Evolutionary conservation across 2,113 vertebrate species (phyloP), one percentile per base, ranked within the genome.

Genomic region (Kobus ellipsiprymnus): DNA sequence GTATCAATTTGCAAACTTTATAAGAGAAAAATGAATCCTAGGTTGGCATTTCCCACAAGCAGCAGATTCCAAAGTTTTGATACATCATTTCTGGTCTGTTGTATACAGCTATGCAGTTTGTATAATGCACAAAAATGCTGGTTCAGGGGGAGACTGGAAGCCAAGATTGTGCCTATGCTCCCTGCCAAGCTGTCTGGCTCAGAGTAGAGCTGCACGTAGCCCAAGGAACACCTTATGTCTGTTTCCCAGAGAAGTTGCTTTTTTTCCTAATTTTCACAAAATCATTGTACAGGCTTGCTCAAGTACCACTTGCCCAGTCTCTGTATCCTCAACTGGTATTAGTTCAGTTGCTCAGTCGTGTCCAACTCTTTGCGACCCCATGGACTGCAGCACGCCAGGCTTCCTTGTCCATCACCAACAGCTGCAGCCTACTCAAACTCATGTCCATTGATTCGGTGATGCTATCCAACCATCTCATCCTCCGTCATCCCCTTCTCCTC

Each of bases 1-100:
- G 10, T 67, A 93, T 82, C 59, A 93, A 82, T 57, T 90, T 60
- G 33, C 16, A 90, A 44, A 91, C 14, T 85, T 88, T 62, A 36
- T 88, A 27, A 96, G 55, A 90, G 64, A 88, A 90, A 88, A 50
- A 30, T 88, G 90, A 74, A 91, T 71, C 27, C 13, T 86, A 78
- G 21, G 16, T 55, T 93, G 71, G 21, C 27, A 46, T 95, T 90
- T 29, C 36, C n/a, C 55, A 82, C 21, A 77, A 84, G 40, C 33
- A 91, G 25, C 25, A 91, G 59, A 85, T 84, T 85, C 25, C 8
- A 87, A 57, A 87, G 80, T 11, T 57, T 81, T 21, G 2, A 67
- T 8, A 80, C 1, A 57, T 62, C 12, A 40, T 81, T 89, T 85
- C 40, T 67, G 5, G 9, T 36, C 52, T 30, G 6, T 50, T 71